These are phyloP conservation scores for Taeniopygia guttata DNA, from an alignment of 2,797 vertebrate genomes.

Conservation along the genomic window DNA sequence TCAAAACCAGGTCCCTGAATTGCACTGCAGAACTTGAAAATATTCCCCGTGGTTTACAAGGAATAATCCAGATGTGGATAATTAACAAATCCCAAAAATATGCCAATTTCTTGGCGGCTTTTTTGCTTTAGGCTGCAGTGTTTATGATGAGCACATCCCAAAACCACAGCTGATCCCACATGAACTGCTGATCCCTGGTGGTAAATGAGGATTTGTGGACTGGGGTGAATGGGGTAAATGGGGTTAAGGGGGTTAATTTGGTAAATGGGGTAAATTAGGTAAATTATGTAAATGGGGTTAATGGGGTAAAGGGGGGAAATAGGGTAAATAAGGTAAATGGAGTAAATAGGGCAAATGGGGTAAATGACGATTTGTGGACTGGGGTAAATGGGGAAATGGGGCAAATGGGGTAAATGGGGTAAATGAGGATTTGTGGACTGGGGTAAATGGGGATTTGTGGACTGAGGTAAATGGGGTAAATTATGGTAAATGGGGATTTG, in stretches of 20 bases:
- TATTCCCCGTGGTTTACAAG: too few species aligned
- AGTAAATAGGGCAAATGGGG: too few species aligned
- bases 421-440: too few species aligned
- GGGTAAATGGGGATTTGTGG: too few species aligned
- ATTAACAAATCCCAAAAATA: fast-evolving
- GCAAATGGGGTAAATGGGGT: too few species aligned
- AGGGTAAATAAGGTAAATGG: too few species aligned
- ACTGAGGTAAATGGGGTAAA: too few species aligned
- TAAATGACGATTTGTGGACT: too few species aligned
- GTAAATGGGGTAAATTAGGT: not conserved
- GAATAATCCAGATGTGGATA: fast-evolving
- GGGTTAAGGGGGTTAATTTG: too few species aligned
- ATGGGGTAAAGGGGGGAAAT: too few species aligned
- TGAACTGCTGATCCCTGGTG: fast-evolving
- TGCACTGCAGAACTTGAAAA: fast-evolving
- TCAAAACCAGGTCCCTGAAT: fast-evolving
- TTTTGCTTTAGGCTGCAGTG: not conserved
- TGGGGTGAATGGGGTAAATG: not conserved
- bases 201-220: not conserved
- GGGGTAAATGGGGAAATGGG: too few species aligned
- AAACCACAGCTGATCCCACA: not conserved
- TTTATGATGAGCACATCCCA: fast-evolving
- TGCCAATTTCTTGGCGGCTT: fast-evolving
- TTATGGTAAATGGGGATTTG: too few species aligned
- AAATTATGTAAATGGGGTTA: not conserved